Evolutionary conservation across 2,113 vertebrate species (phyloP), one percentile per base, ranked within the genome.

Genomic region (Erinaceus europaeus): DNA sequence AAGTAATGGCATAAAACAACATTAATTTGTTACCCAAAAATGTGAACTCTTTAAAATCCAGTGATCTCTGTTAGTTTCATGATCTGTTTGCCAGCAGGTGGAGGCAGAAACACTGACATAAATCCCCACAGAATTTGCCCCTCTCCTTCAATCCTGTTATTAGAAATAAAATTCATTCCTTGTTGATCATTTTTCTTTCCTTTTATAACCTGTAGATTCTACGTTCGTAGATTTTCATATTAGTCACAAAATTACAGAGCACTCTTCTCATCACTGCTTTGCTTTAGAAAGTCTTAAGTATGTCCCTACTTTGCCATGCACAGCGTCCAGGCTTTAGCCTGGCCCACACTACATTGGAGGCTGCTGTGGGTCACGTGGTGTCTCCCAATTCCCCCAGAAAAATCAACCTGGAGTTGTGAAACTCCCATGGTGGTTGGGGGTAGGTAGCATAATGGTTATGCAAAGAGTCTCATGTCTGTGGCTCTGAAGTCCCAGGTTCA

Each of bases 21-120:
- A 17, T 11, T 76, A 62, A 34, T 75, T 53, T 85, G 55, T 86
- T 82, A 40, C n/a, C 14, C 27, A 73, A 53, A 75, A 93, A 27
- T 2, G n/a, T 53, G 71, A 59, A 27, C 12, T 86, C 80, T 90
- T 74, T 65, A 38, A 90, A 36, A 52, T 34, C 84, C 38, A 25
- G 1, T 87, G 64, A 69, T 90, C 64, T 75, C 48, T 85, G 59
- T 57, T 94, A 84, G 79, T 88, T 93, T 89, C 29, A 64, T 91
- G 81, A 62, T 89, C 21, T 91, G 74, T 96, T 94, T 89, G 85
- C 92, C 95, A 88, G 95, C 88, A 95, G 95, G 81, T 89, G 93
- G 95, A 95, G 95, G 92, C 96, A 96, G 95, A 90, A 93, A 4
- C 88, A 46, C 80, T 91, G 93, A 53, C 53, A 73, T 42, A 91